Percentiles rank a stretch among this genome's conserved stretches.
phyloP scores from a whole-genome alignment of 2,113 vertebrate species.

The Festucalex cinctus region DNA sequence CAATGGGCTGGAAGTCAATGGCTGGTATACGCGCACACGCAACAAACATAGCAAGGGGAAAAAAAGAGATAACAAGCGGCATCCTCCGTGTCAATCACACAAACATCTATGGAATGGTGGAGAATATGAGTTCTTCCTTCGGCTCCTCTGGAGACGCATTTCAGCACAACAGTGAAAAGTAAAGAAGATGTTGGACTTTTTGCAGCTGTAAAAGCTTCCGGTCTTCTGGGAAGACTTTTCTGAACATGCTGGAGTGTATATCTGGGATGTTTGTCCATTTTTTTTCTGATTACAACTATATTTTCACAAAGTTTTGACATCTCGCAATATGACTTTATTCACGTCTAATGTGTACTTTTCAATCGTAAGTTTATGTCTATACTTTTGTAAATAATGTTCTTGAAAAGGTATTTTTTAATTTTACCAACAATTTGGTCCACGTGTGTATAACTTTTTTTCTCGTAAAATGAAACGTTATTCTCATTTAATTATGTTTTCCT shows the following conservation, averaged over 20 bases:
- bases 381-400: too few species aligned
- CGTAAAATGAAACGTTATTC: too few species aligned
- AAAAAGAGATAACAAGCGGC: conserved; percentile 26
- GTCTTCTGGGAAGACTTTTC: too few species aligned
- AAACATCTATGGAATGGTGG: background rate
- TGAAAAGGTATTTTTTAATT: too few species aligned
- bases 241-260: background rate
- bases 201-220: too few species aligned
- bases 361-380: background rate
- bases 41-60: conserved; percentile 44
- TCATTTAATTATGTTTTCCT: too few species aligned
- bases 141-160: background rate
- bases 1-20: conserved; percentile 35
- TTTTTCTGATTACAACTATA: background rate
- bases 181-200: too few species aligned
- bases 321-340: background rate
- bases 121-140: background rate
- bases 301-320: background rate
- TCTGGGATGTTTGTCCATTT: background rate
- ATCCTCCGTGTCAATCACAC: conserved; percentile 26
- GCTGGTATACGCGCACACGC: conserved; percentile 10
- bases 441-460: too few species aligned
- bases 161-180: background rate
- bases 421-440: too few species aligned
- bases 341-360: background rate